Evolutionary conservation across 2,888 invertebrate genomes (phyloP).

Genomic region (Rhopalosiphum nymphaeae): DNA sequence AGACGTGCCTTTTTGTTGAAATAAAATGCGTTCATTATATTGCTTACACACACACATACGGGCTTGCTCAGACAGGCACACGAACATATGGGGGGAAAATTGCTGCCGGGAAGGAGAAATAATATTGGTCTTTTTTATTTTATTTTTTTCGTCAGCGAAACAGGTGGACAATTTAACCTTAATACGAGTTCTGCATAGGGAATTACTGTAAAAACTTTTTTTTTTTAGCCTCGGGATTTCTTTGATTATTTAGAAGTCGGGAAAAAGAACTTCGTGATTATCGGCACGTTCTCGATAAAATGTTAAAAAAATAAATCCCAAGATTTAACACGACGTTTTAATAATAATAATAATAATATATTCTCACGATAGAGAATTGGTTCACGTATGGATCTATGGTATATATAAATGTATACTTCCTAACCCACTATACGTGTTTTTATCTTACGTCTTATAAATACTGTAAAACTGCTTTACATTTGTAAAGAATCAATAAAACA

Average conservation of each 20-base stretch:
- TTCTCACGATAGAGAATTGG: slow-evolving; percentile 2
- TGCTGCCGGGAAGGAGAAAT: slow-evolving; percentile 45
- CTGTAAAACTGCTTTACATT: neutral
- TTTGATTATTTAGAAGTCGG: slow-evolving; percentile 47
- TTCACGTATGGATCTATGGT: neutral
- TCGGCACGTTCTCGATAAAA: slow-evolving; percentile 58
- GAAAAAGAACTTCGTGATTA: slow-evolving; percentile 54
- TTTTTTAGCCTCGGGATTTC: slow-evolving; percentile 31
- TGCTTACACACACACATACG: slow-evolving; percentile 32
- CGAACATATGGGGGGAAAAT: slow-evolving; percentile 49
- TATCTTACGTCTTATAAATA: neutral
- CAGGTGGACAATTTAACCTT: slow-evolving; percentile 65
- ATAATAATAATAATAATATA: slow-evolving; percentile 3
- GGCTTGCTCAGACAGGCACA: neutral
- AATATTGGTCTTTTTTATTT: slow-evolving; percentile 59
- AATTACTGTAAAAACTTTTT: slow-evolving; percentile 26
- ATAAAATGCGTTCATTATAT: slow-evolving; percentile 65
- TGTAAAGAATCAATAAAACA: neutral
- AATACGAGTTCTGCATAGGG: slow-evolving; percentile 63
- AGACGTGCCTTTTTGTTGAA: slow-evolving; percentile 65
- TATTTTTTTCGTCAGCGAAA: slow-evolving; percentile 18
- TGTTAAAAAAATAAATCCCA: neutral
- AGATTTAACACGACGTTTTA: slow-evolving; percentile 11
- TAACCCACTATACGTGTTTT: neutral
- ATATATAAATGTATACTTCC: neutral